These are phyloP conservation scores for Solen grandis DNA, from an alignment of 1,140 invertebrate genomes.

Conservation along the genomic window DNA sequence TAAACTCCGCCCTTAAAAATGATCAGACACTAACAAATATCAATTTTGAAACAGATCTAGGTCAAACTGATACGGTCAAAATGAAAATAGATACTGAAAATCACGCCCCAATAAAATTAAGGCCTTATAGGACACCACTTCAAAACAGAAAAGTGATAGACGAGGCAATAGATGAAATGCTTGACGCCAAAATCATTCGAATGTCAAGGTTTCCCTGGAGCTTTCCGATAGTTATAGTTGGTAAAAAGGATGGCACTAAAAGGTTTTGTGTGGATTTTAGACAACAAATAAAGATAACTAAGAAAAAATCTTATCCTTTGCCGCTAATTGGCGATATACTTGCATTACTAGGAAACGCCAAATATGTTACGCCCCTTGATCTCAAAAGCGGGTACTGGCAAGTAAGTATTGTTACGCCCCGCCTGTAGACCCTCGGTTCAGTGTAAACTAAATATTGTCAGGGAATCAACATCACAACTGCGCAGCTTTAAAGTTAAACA, in stretches of 20 bases:
- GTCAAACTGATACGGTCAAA: constrained; percentile 40
- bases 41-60: constrained; percentile 28
- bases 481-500: no score
- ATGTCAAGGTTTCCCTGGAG: constrained; percentile 59
- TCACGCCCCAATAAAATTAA: constrained; percentile 52
- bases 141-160: constrained; percentile 31
- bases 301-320: constrained; percentile 60
- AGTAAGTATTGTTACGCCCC: no score
- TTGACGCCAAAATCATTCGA: constrained; percentile 50
- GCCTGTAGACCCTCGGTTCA: no score
- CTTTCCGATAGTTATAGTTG: constrained; percentile 70
- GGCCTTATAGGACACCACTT: constrained; percentile 57
- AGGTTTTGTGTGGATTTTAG: constrained; percentile 73
- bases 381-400: constrained; percentile 9
- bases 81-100: constrained; percentile 57
- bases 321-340: constrained; percentile 66
- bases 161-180: constrained; percentile 57
- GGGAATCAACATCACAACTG: no score
- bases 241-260: constrained; percentile 63
- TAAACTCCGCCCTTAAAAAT: not conserved
- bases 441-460: no score
- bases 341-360: constrained; percentile 48
- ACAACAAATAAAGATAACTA: constrained; percentile 65
- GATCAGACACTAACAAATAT: not conserved
- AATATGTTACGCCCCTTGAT: constrained; percentile 61